Conservation (phyloP, 2,888 invertebrate species). For the Balanococcus diminutus region DNA sequence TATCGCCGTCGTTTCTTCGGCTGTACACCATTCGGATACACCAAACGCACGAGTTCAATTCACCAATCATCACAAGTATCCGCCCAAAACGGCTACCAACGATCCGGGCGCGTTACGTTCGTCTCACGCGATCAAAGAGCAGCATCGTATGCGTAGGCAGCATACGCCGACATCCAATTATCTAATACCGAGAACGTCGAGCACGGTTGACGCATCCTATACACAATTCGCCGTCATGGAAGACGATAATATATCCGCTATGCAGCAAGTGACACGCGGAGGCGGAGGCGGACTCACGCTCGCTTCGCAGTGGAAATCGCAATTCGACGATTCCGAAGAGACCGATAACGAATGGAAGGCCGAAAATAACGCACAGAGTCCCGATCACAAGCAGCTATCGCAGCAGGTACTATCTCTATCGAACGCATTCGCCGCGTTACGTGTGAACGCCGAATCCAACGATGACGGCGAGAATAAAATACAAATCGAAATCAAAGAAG, state of each 20-base stretch:
- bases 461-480: background rate
- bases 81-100: background rate
- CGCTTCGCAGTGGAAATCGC: constrained; percentile 94
- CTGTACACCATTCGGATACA: background rate
- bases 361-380: constrained; percentile 68
- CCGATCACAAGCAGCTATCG: constrained; percentile 63
- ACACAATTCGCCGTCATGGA: constrained; percentile 92
- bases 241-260: constrained; percentile 87
- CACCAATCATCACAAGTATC: constrained; percentile 4
- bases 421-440: constrained; percentile 9
- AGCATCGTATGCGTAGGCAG: constrained; percentile 46
- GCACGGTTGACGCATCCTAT: constrained; percentile 75
- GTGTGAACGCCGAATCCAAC: background rate
- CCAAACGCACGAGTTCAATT: background rate
- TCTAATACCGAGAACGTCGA: constrained; percentile 34
- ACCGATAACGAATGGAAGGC: constrained; percentile 94
- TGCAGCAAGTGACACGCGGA: constrained; percentile 87
- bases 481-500: constrained; percentile 45
- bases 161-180: constrained; percentile 13
- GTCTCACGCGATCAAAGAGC: background rate
- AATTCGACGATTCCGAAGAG: constrained; percentile 94
- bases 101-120: constrained; percentile 25
- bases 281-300: constrained; percentile 80
- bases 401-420: background rate
- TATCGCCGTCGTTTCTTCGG: background rate